Percentiles rank a stretch among this genome's conserved stretches.
These are phyloP conservation scores for Atta texana DNA, from an alignment of 1,140 invertebrate genomes.

Conservation along the genomic window DNA sequence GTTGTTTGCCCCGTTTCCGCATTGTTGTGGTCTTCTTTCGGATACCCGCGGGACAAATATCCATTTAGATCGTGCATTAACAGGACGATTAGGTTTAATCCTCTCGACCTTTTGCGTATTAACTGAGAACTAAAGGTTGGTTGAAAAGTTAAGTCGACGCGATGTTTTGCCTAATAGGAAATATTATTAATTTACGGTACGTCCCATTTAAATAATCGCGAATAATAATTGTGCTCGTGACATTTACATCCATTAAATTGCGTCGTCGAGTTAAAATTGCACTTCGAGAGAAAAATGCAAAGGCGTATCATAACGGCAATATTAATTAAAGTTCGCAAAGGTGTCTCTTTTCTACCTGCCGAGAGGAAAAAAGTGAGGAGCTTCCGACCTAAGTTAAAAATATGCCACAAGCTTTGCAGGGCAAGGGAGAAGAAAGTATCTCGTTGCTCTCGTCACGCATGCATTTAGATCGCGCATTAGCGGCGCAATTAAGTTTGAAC, in stretches of 20 bases:
- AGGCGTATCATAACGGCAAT: slow-evolving; percentile 34
- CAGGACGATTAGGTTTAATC: slow-evolving; percentile 68
- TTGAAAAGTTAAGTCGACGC: not conserved
- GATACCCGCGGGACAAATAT: slow-evolving; percentile 60
- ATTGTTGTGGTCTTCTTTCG: slow-evolving; percentile 58
- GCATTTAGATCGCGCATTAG: slow-evolving; percentile 41
- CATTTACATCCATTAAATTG: slow-evolving; percentile 34
- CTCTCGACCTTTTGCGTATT: slow-evolving; percentile 52
- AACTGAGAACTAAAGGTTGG: not conserved
- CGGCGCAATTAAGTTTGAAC: slow-evolving; percentile 62
- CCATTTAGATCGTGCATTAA: slow-evolving; percentile 69
- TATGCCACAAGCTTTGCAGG: slow-evolving; percentile 25
- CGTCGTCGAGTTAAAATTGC: slow-evolving; percentile 27
- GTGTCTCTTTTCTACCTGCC: not conserved
- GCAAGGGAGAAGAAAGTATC: not conserved
- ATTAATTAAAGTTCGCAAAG: slow-evolving; percentile 52
- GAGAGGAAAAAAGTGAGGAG: not conserved
- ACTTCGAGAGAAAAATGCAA: slow-evolving; percentile 31
- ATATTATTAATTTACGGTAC: slow-evolving; percentile 25
- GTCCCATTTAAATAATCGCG: slow-evolving; percentile 36
- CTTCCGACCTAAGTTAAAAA: slow-evolving; percentile 36
- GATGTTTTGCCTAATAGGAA: not conserved
- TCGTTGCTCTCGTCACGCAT: not conserved
- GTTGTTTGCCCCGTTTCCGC: slow-evolving; percentile 47
- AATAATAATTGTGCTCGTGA: slow-evolving; percentile 35